Percentiles rank a stretch among this genome's conserved stretches.
These are phyloP conservation scores for Dasypolia templi DNA, from an alignment of 2,888 invertebrate genomes.

Conservation along the genomic window DNA sequence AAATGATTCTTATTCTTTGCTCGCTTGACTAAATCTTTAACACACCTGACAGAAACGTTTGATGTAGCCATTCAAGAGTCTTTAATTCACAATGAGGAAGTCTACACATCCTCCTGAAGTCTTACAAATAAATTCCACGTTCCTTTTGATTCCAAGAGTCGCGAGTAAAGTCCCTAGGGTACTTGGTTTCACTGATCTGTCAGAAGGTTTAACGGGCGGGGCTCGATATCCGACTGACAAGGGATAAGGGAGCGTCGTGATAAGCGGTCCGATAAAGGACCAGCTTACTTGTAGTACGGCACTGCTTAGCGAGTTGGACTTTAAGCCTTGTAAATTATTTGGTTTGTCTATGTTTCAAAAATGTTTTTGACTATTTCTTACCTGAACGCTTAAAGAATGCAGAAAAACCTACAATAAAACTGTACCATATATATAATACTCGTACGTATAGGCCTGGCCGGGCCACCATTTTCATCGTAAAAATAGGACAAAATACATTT, in stretches of 20 bases:
- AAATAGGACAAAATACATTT: too few species aligned
- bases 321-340: not conserved
- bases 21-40: not conserved
- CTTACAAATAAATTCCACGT: conserved; percentile 20
- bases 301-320: not conserved
- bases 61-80: not conserved
- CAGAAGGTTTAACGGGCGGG: conserved; percentile 21
- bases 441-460: too few species aligned
- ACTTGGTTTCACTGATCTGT: conserved; percentile 37
- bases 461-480: too few species aligned
- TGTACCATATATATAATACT: too few species aligned
- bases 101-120: conserved; percentile 8
- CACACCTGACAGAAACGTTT: not conserved
- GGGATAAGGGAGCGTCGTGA: conserved; percentile 11
- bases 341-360: too few species aligned
- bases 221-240: conserved; percentile 14
- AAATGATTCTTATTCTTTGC: too few species aligned
- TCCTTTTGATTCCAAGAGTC: conserved; percentile 19
- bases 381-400: not conserved
- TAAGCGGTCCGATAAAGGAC: conserved; percentile 31
- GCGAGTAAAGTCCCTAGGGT: conserved; percentile 22
- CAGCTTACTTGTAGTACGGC: conserved; percentile 11
- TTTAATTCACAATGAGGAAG: not conserved
- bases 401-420: not conserved
- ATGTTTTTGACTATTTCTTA: too few species aligned